These are phyloP conservation scores for Ailuropoda melanoleuca DNA, from an alignment of 2,113 vertebrate genomes.

Conservation along the genomic window DNA sequence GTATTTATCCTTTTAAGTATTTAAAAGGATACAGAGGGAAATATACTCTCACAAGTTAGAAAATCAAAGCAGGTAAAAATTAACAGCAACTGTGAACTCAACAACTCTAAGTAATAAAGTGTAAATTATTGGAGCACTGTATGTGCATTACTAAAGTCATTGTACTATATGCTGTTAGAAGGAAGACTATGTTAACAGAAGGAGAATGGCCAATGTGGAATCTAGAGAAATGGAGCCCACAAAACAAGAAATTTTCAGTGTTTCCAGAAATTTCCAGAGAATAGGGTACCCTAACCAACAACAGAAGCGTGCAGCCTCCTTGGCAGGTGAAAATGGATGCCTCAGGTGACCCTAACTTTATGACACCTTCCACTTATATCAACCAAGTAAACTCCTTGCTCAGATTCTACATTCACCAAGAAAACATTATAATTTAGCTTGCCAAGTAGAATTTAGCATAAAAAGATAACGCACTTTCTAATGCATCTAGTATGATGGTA, in stretches of 20 bases:
- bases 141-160: neutral
- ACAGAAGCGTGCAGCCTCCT: neutral
- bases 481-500: neutral
- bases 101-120: neutral
- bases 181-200: neutral
- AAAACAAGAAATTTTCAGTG: neutral
- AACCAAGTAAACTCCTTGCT: neutral
- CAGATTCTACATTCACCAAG: neutral
- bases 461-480: neutral
- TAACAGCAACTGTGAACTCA: neutral
- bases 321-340: neutral
- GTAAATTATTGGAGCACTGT: neutral
- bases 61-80: neutral
- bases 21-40: neutral
- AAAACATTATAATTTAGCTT: slow-evolving; percentile 9
- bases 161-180: neutral
- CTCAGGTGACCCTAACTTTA: neutral
- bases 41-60: neutral
- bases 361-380: neutral
- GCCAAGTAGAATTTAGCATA: neutral
- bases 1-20: too few species aligned
- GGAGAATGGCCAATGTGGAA: neutral
- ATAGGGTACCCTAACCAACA: neutral
- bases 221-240: neutral
- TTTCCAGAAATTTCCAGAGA: neutral